Evolutionary conservation across 2,888 invertebrate genomes (phyloP).

Genomic region (Orthonychiurus folsomi): DNA sequence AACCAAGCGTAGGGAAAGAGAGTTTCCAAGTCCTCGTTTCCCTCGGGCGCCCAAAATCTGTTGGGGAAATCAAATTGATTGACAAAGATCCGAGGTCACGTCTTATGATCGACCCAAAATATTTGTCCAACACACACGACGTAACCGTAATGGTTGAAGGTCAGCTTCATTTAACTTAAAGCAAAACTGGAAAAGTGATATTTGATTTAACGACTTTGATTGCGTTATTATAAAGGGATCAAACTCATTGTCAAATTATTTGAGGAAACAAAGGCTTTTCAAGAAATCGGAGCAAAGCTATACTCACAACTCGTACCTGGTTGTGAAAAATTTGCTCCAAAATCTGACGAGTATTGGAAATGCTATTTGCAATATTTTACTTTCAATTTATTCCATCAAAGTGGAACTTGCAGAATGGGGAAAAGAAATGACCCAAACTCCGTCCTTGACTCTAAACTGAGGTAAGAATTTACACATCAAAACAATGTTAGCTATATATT

Average conservation of each 20-base stretch:
- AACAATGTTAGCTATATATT: not conserved
- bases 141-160: slow-evolving; percentile 31
- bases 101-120: slow-evolving; percentile 32
- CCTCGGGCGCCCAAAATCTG: slow-evolving; percentile 28
- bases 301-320: slow-evolving; percentile 22
- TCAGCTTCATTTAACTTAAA: too few relatives aligned
- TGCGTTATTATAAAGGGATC: slow-evolving; percentile 2
- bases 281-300: slow-evolving; percentile 24
- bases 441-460: slow-evolving; percentile 4
- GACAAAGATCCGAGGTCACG: slow-evolving; percentile 21
- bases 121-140: slow-evolving; percentile 27
- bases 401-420: slow-evolving; percentile 7
- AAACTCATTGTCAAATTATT: slow-evolving; percentile 23
- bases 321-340: slow-evolving; percentile 44
- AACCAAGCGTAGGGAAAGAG: not conserved
- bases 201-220: not conserved
- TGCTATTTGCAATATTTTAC: slow-evolving; percentile 50
- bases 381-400: not conserved
- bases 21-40: slow-evolving; percentile 27
- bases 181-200: too few relatives aligned
- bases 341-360: slow-evolving; percentile 56
- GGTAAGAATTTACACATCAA: not conserved
- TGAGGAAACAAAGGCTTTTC: slow-evolving; percentile 33
- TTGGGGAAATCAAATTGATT: slow-evolving; percentile 26
- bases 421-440: not conserved